A percentile compares a stretch with the other conserved stretches of the same genome.
phyloP scores from a whole-genome alignment of 2,113 vertebrate genomes.

The Paratilapia polleni region DNA sequence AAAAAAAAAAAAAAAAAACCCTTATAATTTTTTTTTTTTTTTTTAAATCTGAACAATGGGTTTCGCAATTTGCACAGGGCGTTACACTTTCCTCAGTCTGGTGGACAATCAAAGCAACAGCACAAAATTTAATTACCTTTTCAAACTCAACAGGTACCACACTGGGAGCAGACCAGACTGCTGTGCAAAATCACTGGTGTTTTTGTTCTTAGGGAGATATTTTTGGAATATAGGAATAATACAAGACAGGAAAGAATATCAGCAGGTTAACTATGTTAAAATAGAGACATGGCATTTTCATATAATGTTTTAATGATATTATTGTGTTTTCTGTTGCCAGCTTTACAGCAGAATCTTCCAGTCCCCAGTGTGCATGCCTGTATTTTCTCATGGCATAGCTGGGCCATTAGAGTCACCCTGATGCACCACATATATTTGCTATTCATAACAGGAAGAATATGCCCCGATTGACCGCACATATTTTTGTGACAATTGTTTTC shows the following conservation, averaged over 20 bases:
- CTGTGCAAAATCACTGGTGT: too few species aligned
- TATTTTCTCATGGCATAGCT: slow-evolving; percentile 69
- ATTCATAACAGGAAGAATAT: slow-evolving; percentile 74
- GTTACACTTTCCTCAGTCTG: not conserved
- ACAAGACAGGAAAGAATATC: not conserved
- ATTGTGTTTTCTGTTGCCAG: not conserved
- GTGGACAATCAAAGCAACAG: not conserved
- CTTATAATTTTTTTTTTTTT: too few species aligned
- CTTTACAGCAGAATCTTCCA: not conserved
- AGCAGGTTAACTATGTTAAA: not conserved
- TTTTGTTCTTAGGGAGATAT: not conserved
- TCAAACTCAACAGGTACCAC: not conserved
- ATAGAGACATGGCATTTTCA: not conserved
- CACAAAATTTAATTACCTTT: not conserved
- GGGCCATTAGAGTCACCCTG: slow-evolving; percentile 65
- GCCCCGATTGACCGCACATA: slow-evolving; percentile 50
- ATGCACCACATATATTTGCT: slow-evolving; percentile 70
- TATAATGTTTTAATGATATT: not conserved
- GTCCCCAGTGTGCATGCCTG: not conserved
- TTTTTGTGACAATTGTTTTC: slow-evolving; percentile 72
- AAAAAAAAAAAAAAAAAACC: too few species aligned
- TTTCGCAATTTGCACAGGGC: too few species aligned
- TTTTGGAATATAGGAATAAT: not conserved
- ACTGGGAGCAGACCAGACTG: not conserved
- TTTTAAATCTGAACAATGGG: too few species aligned